These are phyloP conservation scores for Mactra quadrangularis DNA, from an alignment of 1,140 invertebrate species.

Conservation along the genomic window DNA sequence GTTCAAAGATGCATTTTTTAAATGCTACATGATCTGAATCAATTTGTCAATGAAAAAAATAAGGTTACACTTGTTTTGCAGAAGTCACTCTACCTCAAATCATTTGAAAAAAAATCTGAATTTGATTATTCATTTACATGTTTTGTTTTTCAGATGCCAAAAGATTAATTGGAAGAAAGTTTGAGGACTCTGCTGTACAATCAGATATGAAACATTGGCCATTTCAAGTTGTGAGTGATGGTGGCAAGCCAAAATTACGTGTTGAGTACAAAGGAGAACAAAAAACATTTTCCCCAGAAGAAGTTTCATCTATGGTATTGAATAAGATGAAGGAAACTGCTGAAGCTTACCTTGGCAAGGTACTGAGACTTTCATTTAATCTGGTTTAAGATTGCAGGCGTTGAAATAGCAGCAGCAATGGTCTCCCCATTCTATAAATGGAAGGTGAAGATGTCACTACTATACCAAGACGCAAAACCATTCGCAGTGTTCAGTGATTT, in stretches of 20 bases:
- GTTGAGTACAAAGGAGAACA: constrained; percentile 93
- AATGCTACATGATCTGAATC: not conserved
- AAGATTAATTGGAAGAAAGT: constrained; percentile 90
- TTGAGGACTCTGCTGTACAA: constrained; percentile 89
- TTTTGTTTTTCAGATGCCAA: constrained; percentile 87
- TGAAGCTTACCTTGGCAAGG: constrained; percentile 94
- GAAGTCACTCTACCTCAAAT: not conserved
- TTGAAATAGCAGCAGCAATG: too few species aligned
- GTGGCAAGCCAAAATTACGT: constrained; percentile 93
- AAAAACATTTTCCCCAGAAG: constrained; percentile 96
- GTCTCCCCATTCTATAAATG: too few species aligned
- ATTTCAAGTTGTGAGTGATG: constrained; percentile 93
- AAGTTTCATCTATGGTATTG: constrained; percentile 95
- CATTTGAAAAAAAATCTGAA: not conserved
- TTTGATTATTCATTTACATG: not conserved
- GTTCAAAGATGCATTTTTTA: not conserved
- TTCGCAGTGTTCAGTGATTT: too few species aligned
- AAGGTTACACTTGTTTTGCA: too few species aligned
- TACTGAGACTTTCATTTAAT: constrained; percentile 18
- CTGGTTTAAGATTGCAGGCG: too few species aligned
- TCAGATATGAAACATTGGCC: constrained; percentile 87
- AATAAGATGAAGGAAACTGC: constrained; percentile 96
- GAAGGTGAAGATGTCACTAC: too few species aligned
- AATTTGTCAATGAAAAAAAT: not conserved
- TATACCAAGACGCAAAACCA: too few species aligned